A percentile compares a stretch with the other conserved stretches of the same genome.
Evolutionary conservation across 1,140 invertebrate species (phyloP).

Genomic region (Halyomorpha halys): DNA sequence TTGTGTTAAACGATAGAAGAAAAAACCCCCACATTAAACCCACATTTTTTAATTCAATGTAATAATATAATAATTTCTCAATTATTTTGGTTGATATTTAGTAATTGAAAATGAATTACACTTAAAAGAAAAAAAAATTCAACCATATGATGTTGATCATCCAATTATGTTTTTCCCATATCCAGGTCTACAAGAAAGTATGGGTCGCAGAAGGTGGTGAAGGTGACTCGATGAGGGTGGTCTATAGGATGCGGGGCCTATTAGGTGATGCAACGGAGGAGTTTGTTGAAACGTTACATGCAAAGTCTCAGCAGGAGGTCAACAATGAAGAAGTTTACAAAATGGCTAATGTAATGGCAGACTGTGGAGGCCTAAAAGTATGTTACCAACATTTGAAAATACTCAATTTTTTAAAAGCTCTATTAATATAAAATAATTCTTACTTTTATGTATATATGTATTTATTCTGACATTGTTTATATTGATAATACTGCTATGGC

Average conservation of each 20-base stretch:
- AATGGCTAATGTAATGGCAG: constrained; percentile 61
- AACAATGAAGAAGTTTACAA: constrained; percentile 91
- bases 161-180: no score
- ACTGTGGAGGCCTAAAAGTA: constrained; percentile 78
- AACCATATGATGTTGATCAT: no score
- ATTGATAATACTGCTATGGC: no score
- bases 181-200: constrained; percentile 57
- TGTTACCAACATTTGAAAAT: not conserved
- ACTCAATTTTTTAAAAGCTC: not conserved
- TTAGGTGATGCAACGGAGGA: constrained; percentile 97
- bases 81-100: no score
- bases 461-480: no score
- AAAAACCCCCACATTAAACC: no score
- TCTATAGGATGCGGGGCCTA: constrained; percentile 95
- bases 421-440: not conserved
- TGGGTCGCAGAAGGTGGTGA: constrained; percentile 34
- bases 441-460: no score
- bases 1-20: no score
- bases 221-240: constrained; percentile 77
- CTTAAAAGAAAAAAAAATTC: no score
- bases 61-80: no score
- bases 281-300: constrained; percentile 84
- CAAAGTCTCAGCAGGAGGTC: constrained; percentile 77
- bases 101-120: no score
- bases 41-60: no score